A percentile compares a stretch with the other conserved stretches of the same genome.
These are phyloP conservation scores for Lepus timidus DNA, from an alignment of 2,113 vertebrate genomes.

Conservation along the genomic window DNA sequence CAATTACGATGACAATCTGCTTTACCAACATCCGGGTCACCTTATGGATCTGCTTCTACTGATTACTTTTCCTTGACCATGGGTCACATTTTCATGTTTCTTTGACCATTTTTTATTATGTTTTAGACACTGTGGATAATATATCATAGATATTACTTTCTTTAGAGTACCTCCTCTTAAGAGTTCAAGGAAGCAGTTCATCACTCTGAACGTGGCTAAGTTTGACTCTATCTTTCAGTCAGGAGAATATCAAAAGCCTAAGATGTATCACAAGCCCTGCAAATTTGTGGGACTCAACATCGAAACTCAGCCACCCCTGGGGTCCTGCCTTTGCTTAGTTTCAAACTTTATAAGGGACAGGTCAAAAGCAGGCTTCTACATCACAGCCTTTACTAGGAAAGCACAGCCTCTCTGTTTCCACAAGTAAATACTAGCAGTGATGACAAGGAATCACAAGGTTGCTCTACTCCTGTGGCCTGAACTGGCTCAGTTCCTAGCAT, in stretches of 20 bases:
- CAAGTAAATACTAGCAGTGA: not conserved
- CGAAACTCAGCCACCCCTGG: not conserved
- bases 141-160: not conserved
- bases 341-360: conserved; percentile 8
- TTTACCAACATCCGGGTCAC: not conserved
- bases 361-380: not conserved
- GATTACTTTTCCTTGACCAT: not conserved
- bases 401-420: not conserved
- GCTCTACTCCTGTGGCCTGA: not conserved
- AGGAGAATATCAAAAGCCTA: not conserved
- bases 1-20: not conserved
- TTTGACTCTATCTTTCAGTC: not conserved
- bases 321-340: not conserved
- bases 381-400: not conserved
- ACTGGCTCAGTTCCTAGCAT: not conserved
- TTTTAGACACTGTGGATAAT: not conserved
- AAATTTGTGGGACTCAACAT: not conserved
- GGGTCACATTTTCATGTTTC: not conserved
- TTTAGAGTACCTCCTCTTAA: not conserved
- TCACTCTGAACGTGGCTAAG: not conserved
- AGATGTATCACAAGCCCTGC: not conserved
- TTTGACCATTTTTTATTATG: conserved; percentile 20
- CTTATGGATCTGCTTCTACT: not conserved
- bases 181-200: not conserved
- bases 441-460: not conserved